A percentile compares a stretch with the other conserved stretches of the same genome.
Conservation (phyloP, 2,113 vertebrate species). For the Tachuris rubrigastra region DNA sequence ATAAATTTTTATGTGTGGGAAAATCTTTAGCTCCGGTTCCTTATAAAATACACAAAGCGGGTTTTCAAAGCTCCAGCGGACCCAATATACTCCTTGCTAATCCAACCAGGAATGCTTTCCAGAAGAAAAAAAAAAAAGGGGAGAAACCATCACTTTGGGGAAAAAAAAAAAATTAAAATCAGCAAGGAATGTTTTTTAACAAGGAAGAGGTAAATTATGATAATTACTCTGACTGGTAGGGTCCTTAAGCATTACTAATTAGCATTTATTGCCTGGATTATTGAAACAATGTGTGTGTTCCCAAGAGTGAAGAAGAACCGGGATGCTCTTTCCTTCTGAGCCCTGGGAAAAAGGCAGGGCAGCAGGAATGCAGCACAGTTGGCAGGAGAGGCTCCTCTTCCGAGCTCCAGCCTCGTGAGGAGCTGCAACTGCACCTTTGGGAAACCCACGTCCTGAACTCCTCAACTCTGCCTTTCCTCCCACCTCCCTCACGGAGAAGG, state of each 20-base stretch:
- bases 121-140: not conserved
- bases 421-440: not conserved
- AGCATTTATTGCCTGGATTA: slow-evolving; percentile 84
- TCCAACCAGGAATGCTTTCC: not conserved
- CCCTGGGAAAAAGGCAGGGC: slow-evolving; percentile 65
- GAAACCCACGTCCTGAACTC: not conserved
- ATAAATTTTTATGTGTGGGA: not conserved
- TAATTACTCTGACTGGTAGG: slow-evolving; percentile 78
- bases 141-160: not conserved
- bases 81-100: fast-evolving
- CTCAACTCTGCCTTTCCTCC: not conserved
- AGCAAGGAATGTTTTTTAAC: slow-evolving; percentile 66
- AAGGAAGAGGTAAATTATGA: slow-evolving; percentile 82
- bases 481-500: fast-evolving
- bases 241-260: slow-evolving; percentile 82
- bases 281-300: slow-evolving; percentile 79
- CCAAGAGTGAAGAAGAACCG: slow-evolving; percentile 67
- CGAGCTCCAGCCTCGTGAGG: not conserved
- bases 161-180: slow-evolving; percentile 31
- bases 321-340: slow-evolving; percentile 74
- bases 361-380: slow-evolving; percentile 4
- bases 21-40: not conserved
- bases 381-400: not conserved
- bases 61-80: not conserved
- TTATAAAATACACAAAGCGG: not conserved